Percentiles rank a stretch among this genome's conserved stretches.
These are phyloP conservation scores for Microtus oregoni DNA, from an alignment of 2,113 vertebrate genomes.

Conservation along the genomic window DNA sequence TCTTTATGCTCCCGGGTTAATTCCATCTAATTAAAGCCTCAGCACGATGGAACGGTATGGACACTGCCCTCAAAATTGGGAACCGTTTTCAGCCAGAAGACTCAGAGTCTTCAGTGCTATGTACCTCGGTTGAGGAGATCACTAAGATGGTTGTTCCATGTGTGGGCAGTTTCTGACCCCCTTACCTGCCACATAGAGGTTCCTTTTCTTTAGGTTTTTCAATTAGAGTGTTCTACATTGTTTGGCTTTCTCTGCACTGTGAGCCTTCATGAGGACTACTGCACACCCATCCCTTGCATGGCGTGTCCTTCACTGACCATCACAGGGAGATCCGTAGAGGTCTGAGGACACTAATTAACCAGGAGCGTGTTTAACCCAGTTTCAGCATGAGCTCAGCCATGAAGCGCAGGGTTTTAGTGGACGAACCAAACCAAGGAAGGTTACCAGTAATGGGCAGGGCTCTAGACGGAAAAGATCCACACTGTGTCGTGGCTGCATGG, in stretches of 20 bases:
- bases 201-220: background rate
- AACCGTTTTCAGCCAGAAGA: background rate
- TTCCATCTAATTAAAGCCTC: background rate
- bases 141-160: background rate
- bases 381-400: background rate
- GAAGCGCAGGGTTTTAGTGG: background rate
- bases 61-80: background rate
- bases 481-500: background rate
- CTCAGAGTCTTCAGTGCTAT: background rate
- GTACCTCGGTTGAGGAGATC: background rate
- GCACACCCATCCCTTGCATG: accelerated
- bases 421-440: background rate
- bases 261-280: background rate
- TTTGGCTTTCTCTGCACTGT: background rate
- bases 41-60: background rate
- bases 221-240: background rate
- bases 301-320: background rate
- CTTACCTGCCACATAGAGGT: background rate
- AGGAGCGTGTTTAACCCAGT: background rate
- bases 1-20: background rate
- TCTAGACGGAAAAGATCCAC: background rate
- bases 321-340: background rate
- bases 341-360: background rate
- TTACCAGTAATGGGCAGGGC: background rate
- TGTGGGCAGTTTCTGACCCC: too few relatives aligned